These are phyloP conservation scores for Aurelia sp. DNA, from an alignment of 30 jellyfish, hydroid and myxozoan genomes.

Conservation along the genomic window DNA sequence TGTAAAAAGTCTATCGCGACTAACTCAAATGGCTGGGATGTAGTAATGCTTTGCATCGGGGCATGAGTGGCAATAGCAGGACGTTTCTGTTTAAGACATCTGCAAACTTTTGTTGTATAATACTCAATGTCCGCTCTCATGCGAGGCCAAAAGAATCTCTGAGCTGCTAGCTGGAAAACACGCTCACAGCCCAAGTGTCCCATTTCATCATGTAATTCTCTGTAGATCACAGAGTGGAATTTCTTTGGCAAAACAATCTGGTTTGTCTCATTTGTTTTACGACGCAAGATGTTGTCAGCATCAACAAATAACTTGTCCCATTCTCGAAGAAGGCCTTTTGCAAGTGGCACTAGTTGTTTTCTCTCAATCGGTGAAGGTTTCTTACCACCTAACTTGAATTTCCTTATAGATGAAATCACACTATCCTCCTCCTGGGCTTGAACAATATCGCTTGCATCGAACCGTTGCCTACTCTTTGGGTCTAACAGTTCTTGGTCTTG, in stretches of 20 bases:
- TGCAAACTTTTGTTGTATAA: slow-evolving; percentile 23
- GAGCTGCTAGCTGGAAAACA: background rate
- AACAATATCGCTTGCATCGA: background rate
- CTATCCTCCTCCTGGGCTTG: background rate
- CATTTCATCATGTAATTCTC: background rate
- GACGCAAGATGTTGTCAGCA: too few relatives aligned
- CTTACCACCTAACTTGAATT: slow-evolving; percentile 20
- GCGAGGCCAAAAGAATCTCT: slow-evolving; percentile 30
- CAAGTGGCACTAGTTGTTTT: slow-evolving; percentile 15
- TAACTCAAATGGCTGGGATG: slow-evolving; percentile 32
- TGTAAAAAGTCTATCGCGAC: slow-evolving; percentile 21
- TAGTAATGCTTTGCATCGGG: slow-evolving; percentile 24
- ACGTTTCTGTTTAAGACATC: slow-evolving; percentile 32
- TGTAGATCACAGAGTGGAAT: background rate
- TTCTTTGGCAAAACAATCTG: background rate
- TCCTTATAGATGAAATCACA: slow-evolving; percentile 3
- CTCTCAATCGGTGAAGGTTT: slow-evolving; percentile 18
- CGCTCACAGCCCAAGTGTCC: slow-evolving; percentile 4
- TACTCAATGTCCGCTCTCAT: slow-evolving; percentile 26
- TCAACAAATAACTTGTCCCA: too few relatives aligned
- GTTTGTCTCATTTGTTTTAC: background rate
- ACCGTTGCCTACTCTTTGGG: background rate
- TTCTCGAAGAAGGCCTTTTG: background rate
- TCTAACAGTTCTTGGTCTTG: background rate
- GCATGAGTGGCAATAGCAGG: slow-evolving; percentile 16